These are phyloP conservation scores for Stegastes partitus DNA, from an alignment of 2,113 vertebrate species.

Conservation along the genomic window DNA sequence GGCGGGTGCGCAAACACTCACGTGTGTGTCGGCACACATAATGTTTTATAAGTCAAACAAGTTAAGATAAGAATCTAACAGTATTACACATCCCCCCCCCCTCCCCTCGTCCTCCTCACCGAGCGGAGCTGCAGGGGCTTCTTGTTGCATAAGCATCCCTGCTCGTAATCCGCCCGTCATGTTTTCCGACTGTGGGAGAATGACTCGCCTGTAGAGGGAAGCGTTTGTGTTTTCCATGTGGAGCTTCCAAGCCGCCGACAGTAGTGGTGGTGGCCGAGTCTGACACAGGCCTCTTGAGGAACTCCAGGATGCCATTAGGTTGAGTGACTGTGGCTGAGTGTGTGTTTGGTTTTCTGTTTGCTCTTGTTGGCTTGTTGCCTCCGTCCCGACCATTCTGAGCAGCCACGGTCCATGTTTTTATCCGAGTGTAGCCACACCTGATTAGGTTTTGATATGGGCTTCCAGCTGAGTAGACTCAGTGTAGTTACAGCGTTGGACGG, in stretches of 20 bases:
- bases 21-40: constrained; percentile 4
- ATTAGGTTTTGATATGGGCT: constrained; percentile 22
- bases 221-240: constrained; percentile 69
- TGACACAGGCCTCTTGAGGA: constrained; percentile 58
- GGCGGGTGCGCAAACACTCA: constrained; percentile 23
- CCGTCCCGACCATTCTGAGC: not conserved
- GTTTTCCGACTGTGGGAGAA: constrained; percentile 68
- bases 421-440: constrained; percentile 37
- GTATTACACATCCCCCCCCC: constrained; percentile 12
- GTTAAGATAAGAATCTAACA: constrained; percentile 62
- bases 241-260: constrained; percentile 44
- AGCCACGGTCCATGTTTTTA: not conserved
- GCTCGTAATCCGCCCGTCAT: constrained; percentile 49
- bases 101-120: no score
- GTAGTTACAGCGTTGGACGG: not conserved
- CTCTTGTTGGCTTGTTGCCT: constrained; percentile 26
- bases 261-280: constrained; percentile 24
- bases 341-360: constrained; percentile 43
- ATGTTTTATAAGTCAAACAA: constrained; percentile 53
- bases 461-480: constrained; percentile 17
- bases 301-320: constrained; percentile 52
- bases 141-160: constrained; percentile 50
- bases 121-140: constrained; percentile 27
- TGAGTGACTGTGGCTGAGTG: constrained; percentile 47
- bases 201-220: constrained; percentile 42